These are phyloP conservation scores for Trachops cirrhosus DNA, from an alignment of 2,797 vertebrate genomes.

Conservation along the genomic window DNA sequence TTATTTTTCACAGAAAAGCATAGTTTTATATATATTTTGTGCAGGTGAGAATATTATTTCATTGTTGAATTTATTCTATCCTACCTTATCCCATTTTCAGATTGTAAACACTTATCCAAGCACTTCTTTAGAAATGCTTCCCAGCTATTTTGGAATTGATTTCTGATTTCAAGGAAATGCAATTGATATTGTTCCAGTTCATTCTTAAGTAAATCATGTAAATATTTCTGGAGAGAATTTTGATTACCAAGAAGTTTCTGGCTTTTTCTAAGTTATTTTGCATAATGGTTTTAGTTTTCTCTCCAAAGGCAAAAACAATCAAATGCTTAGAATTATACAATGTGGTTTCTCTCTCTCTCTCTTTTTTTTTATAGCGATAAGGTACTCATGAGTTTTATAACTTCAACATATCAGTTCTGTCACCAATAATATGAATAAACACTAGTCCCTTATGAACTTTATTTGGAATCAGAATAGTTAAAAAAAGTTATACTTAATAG, in stretches of 20 bases:
- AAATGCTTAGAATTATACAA: constrained; percentile 19
- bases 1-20: background rate
- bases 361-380: background rate
- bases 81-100: background rate
- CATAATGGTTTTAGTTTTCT: constrained; percentile 46
- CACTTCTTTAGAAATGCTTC: constrained; percentile 2
- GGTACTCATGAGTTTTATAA: background rate
- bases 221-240: constrained; percentile 34
- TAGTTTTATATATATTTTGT: background rate
- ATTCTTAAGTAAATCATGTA: constrained; percentile 61
- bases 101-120: constrained; percentile 26
- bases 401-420: background rate
- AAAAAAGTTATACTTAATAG: background rate
- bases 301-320: constrained; percentile 41
- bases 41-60: constrained; percentile 1
- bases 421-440: background rate
- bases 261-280: constrained; percentile 41
- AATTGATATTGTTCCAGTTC: constrained; percentile 50
- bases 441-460: background rate
- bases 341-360: background rate
- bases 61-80: background rate
- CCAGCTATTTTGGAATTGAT: constrained; percentile 50
- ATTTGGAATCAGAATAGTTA: background rate
- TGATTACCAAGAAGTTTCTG: constrained; percentile 39
- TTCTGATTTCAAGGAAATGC: constrained; percentile 58